Evolutionary conservation across 2,113 vertebrate genomes (phyloP).

Genomic region (Micromys minutus): DNA sequence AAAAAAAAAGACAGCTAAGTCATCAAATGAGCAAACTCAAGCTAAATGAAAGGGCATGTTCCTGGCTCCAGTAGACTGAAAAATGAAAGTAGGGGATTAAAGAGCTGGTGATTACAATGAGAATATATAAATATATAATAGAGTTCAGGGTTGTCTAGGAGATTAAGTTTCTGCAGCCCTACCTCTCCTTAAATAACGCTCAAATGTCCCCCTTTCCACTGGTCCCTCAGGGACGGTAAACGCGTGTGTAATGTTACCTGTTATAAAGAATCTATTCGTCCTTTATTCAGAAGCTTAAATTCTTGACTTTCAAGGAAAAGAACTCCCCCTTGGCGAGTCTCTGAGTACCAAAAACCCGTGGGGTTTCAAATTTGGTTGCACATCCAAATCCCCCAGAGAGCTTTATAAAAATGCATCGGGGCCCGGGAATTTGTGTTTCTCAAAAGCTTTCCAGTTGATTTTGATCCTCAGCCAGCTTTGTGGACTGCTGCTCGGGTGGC

Average conservation of each 20-base stretch:
- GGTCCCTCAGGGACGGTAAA: conserved; percentile 66
- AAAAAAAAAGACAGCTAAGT: conserved; percentile 37
- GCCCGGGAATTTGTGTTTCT: conserved; percentile 57
- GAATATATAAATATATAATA: conserved; percentile 71
- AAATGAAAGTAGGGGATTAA: conserved; percentile 70
- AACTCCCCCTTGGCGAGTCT: conserved; percentile 28
- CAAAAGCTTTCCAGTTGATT: conserved; percentile 47
- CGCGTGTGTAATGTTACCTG: conserved; percentile 66
- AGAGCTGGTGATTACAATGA: conserved; percentile 51
- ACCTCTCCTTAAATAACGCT: conserved; percentile 66
- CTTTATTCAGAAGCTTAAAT: conserved; percentile 73
- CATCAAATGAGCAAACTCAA: conserved; percentile 42
- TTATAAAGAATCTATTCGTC: conserved; percentile 63
- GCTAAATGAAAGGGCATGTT: conserved; percentile 62
- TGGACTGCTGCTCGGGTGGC: conserved; percentile 18
- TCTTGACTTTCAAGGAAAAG: conserved; percentile 72
- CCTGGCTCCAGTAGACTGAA: conserved; percentile 51
- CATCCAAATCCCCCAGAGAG: conserved; percentile 52
- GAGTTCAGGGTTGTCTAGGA: conserved; percentile 53
- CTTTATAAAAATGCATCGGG: conserved; percentile 43
- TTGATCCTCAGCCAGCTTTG: conserved; percentile 24
- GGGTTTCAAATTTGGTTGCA: conserved; percentile 51
- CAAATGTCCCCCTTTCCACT: conserved; percentile 55
- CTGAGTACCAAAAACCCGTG: conserved; percentile 18
- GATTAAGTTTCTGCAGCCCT: conserved; percentile 67